Conservation (phyloP, 2,113 vertebrate genomes). For the Mungos mungo region DNA sequence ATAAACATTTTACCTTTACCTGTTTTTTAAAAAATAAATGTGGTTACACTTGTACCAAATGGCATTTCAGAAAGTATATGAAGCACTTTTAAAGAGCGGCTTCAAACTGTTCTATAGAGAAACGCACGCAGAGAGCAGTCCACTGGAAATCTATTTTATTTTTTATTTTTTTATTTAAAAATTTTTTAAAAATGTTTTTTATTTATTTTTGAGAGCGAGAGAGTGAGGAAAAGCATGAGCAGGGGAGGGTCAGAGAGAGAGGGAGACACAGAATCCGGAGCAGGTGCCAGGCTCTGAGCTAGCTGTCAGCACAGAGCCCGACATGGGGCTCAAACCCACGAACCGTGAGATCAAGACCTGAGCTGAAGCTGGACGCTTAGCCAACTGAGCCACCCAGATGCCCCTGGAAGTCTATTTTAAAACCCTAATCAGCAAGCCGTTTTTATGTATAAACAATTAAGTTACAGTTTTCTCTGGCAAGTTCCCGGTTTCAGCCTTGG, state of each 20-base stretch:
- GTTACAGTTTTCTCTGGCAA: neutral
- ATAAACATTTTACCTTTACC: neutral
- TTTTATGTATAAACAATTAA: conserved; percentile 47
- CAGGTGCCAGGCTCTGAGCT: too few relatives aligned
- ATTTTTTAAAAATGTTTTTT: too few relatives aligned
- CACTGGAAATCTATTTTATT: neutral
- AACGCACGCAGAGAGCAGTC: neutral
- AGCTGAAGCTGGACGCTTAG: too few relatives aligned
- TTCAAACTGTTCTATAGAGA: neutral
- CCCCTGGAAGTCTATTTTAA: conserved; percentile 33
- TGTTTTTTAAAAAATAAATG: neutral
- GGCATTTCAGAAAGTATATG: neutral
- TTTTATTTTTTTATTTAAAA: too few relatives aligned
- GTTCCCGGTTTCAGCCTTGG: neutral
- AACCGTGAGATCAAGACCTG: too few relatives aligned
- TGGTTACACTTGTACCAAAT: neutral
- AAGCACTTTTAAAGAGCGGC: neutral
- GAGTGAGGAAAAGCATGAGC: too few relatives aligned
- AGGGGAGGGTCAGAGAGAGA: too few relatives aligned
- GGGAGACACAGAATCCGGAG: too few relatives aligned
- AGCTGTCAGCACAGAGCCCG: too few relatives aligned
- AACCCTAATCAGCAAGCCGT: neutral
- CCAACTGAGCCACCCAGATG: too few relatives aligned
- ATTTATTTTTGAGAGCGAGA: too few relatives aligned
- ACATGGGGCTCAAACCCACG: too few relatives aligned